Evolutionary conservation across 2,888 invertebrate genomes (phyloP).

Genomic region (Drosophila picticornis): DNA sequence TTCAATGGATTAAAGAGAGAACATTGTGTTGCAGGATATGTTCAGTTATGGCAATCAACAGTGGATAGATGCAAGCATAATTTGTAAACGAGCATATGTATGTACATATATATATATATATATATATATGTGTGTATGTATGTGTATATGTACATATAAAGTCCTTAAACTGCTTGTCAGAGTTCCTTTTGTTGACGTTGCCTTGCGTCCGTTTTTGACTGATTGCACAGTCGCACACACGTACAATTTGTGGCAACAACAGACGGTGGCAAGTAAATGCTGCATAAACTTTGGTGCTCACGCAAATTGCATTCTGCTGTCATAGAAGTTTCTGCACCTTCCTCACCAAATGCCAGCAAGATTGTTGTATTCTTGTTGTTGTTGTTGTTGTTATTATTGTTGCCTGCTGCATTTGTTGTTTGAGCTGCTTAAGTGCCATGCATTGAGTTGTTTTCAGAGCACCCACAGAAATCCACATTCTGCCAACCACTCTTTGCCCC

Average conservation of each 20-base stretch:
- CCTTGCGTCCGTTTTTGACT: constrained; percentile 35
- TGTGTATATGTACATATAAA: background rate
- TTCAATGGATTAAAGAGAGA: constrained; percentile 34
- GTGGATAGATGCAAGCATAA: constrained; percentile 1
- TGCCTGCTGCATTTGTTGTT: constrained; percentile 39
- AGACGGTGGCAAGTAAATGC: constrained; percentile 44
- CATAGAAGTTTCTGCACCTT: constrained; percentile 72
- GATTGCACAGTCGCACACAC: constrained; percentile 48
- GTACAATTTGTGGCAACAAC: constrained; percentile 30
- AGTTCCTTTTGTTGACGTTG: background rate
- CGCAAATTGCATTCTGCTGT: constrained; percentile 74
- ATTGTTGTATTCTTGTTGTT: constrained; percentile 25
- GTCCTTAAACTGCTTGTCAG: constrained; percentile 27
- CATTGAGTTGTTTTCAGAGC: constrained; percentile 77
- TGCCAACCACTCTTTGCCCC: background rate
- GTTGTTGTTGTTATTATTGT: constrained; percentile 19
- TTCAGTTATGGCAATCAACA: constrained; percentile 15
- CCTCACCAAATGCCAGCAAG: constrained; percentile 61
- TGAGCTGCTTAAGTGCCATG: constrained; percentile 77
- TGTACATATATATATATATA: background rate
- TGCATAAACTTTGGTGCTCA: constrained; percentile 54
- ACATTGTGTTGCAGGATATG: constrained; percentile 1
- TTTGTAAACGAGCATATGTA: background rate
- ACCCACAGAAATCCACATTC: constrained; percentile 8
- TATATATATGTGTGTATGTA: background rate